phyloP scores from a whole-genome alignment of 2,888 invertebrate genomes.

The Cataglyphis albicans region DNA sequence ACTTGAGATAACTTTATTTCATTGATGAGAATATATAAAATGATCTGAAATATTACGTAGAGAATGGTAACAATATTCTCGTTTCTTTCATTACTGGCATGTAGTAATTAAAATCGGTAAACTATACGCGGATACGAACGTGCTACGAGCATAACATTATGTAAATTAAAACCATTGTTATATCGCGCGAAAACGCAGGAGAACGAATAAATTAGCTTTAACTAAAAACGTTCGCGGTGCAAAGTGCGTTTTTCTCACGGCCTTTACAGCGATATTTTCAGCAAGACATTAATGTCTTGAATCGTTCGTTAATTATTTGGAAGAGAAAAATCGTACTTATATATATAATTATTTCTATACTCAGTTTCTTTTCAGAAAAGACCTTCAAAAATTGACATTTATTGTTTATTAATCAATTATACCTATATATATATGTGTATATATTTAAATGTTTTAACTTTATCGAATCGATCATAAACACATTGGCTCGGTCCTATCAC shows the following conservation, averaged over 20 bases:
- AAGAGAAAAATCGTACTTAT: neutral
- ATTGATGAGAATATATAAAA: slow-evolving; percentile 2
- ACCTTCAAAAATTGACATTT: neutral
- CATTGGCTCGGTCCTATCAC: neutral
- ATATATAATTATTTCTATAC: neutral
- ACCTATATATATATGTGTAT: too few relatives aligned
- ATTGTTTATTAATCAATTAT: neutral
- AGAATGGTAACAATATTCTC: neutral
- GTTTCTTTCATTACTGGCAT: neutral
- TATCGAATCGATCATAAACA: neutral
- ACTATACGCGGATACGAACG: neutral
- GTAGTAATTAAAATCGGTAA: neutral
- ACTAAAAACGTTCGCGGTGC: slow-evolving; percentile 2
- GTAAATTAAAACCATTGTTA: slow-evolving; percentile 26
- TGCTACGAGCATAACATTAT: slow-evolving; percentile 15
- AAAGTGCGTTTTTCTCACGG: slow-evolving; percentile 33
- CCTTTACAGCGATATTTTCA: neutral
- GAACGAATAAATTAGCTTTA: slow-evolving; percentile 36
- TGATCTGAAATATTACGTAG: neutral
- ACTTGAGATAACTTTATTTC: neutral
- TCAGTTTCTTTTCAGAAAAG: neutral
- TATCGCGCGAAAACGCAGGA: neutral
- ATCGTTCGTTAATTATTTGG: neutral
- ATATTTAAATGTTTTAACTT: neutral
- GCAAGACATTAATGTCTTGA: neutral